phyloP scores from a whole-genome alignment of 2,888 invertebrate species.

The Spatulosminthurus flaviceps region DNA sequence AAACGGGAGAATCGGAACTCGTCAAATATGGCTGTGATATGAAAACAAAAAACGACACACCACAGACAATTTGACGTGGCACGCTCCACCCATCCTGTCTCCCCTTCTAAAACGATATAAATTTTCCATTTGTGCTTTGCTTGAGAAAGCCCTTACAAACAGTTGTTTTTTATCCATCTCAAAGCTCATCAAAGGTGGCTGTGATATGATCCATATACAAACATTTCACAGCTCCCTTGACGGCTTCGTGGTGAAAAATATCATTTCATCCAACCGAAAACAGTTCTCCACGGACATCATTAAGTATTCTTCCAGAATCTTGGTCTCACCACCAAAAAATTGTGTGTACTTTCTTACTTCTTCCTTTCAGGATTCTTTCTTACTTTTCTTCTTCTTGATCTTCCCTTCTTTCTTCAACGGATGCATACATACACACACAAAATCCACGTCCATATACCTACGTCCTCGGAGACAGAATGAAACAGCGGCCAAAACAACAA shows the following conservation, averaged over 20 bases:
- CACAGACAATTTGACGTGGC: constrained; percentile 85
- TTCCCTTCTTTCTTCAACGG: neutral
- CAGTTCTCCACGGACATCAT: constrained; percentile 24
- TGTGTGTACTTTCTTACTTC: neutral
- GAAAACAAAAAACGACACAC: constrained; percentile 71
- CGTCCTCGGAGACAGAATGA: neutral
- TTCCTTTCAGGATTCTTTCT: neutral
- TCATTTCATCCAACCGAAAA: constrained; percentile 23
- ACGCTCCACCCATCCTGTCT: constrained; percentile 65
- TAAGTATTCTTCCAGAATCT: constrained; percentile 29
- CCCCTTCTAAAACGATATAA: neutral
- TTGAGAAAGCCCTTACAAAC: neutral
- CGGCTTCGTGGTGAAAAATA: constrained; percentile 65
- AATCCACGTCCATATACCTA: neutral
- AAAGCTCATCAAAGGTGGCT: constrained; percentile 96
- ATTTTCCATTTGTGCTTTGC: neutral
- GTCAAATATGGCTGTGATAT: constrained; percentile 97
- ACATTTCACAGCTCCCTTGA: constrained; percentile 91
- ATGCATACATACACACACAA: neutral
- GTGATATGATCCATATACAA: constrained; percentile 81
- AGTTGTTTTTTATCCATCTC: constrained; percentile 65
- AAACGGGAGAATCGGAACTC: constrained; percentile 75
- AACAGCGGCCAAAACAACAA: neutral
- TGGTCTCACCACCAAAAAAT: neutral
- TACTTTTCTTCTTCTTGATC: neutral